phyloP scores from a whole-genome alignment of 53 echinoderm and acorn worm genomes.

The Paracentrotus lividus region DNA sequence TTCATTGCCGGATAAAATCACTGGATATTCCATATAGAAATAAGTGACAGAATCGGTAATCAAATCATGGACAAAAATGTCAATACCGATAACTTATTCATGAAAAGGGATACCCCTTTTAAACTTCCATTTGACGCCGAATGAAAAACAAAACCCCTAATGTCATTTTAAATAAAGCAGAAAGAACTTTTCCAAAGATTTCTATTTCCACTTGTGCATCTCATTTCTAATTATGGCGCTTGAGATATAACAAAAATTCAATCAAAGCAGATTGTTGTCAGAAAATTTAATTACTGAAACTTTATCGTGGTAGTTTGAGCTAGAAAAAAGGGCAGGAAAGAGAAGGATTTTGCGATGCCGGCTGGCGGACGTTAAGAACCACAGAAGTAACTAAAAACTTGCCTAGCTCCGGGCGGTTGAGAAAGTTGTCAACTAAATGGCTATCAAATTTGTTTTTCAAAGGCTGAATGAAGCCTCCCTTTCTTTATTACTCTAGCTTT shows the following conservation, averaged over 20 bases:
- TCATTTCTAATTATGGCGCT: constrained; percentile 30
- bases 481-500: constrained; percentile 54
- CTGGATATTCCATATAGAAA: constrained; percentile 30
- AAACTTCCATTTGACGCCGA: constrained; percentile 18
- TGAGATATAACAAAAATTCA: constrained; percentile 58
- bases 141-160: constrained; percentile 61
- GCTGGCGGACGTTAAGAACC: constrained; percentile 62
- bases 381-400: constrained; percentile 69
- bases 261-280: constrained; percentile 67
- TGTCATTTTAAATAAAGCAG: constrained; percentile 33
- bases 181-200: constrained; percentile 58
- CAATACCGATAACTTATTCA: constrained; percentile 61
- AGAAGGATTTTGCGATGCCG: constrained; percentile 36
- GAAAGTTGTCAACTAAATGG: constrained; percentile 72
- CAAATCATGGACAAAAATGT: constrained; percentile 51
- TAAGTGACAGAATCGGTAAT: constrained; percentile 46
- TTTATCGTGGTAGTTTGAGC: constrained; percentile 71
- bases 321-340: constrained; percentile 52
- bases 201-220: constrained; percentile 48
- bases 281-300: constrained; percentile 73
- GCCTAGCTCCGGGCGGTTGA: constrained; percentile 51
- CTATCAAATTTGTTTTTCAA: constrained; percentile 72
- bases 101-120: constrained; percentile 57
- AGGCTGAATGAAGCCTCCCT: constrained; percentile 57
- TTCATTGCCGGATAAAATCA: constrained; percentile 58